Base-by-base conservation (phyloP, 2,888 invertebrate species). In the Gortyna flavago region DNA sequence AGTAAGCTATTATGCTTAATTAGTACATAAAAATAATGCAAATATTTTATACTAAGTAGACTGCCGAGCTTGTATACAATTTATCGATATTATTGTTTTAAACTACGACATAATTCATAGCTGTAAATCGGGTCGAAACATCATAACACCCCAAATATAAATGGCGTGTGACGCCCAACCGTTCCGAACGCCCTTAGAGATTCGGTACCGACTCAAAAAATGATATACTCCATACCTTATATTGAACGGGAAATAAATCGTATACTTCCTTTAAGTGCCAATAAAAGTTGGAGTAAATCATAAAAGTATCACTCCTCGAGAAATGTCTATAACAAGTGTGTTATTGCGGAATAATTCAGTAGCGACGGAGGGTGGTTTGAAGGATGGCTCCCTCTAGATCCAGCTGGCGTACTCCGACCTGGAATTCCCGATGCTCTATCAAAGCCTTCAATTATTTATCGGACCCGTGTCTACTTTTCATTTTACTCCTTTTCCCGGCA, bases 211-310 rank as follows among this genome's bases (percentile, higher is more conserved):
- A 93, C 93, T 94, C 92, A 95, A 95, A 96, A 96, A 96, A 95
- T 96, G 95, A 96, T 96, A 95, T 93, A 96, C 95, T 95, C 93
- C 92, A 90, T 93, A 93, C 95, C 95, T 95, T 95, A 95, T 96
- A 96, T 96, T 96, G 95, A 95, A 95, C 95, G 94, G 93, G 92
- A 94, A 96, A 96, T 96, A 96, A 96, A 96, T 96, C 95, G 95
- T 95, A 95, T 96, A 96, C 95, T 96, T 95, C 95, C 95, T 95
- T 95, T 96, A 96, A 96, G 96, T 96, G 96, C 96, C 96, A 96
- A 96, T 96, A 96, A 96, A 96, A 96, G 95, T 96, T 95, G 95
- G 92, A 96, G 96, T 96, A 96, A 96, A 96, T 96, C 96, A 96
- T 96, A 96, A 96, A 96, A 96, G 96, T 96, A 96, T 96, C 96